These are phyloP conservation scores for Margarornis squamiger DNA, from an alignment of 2,797 vertebrate species.

Conservation along the genomic window DNA sequence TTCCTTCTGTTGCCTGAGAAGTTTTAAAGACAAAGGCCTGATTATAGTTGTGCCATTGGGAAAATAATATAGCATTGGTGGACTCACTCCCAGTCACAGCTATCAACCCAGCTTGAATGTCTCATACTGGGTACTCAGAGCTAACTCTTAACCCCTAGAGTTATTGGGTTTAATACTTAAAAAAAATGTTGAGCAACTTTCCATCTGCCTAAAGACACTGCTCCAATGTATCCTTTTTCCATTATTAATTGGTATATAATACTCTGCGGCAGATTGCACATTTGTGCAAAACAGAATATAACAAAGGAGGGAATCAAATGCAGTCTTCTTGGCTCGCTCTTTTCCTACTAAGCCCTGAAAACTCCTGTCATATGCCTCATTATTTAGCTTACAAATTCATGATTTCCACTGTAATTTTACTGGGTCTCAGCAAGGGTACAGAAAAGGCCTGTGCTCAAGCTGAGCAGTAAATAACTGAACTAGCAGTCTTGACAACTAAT, in stretches of 20 bases:
- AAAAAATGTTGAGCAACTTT: not conserved
- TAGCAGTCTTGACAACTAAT: not conserved
- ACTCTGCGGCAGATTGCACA: not conserved
- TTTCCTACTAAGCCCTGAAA: not conserved
- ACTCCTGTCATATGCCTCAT: not conserved
- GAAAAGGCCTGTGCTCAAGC: not conserved
- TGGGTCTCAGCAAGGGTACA: not conserved
- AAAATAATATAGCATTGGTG: not conserved
- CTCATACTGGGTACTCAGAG: not conserved
- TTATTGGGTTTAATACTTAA: not conserved
- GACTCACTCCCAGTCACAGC: not conserved
- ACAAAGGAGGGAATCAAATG: not conserved
- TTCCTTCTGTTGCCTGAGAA: not conserved
- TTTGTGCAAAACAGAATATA: not conserved
- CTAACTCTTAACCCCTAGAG: not conserved
- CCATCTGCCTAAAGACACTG: not conserved
- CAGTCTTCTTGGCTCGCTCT: not conserved
- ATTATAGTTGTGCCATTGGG: not conserved
- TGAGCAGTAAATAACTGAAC: conserved; percentile 5
- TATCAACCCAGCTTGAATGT: not conserved
- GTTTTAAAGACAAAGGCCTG: not conserved
- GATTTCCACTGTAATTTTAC: not conserved
- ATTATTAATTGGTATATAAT: not conserved
- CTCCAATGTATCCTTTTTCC: not conserved
- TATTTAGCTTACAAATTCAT: conserved; percentile 1